Evolutionary conservation across 2,797 vertebrate genomes (phyloP), one percentile per base, ranked within the genome.

Genomic region (Eulemur albifrons): DNA sequence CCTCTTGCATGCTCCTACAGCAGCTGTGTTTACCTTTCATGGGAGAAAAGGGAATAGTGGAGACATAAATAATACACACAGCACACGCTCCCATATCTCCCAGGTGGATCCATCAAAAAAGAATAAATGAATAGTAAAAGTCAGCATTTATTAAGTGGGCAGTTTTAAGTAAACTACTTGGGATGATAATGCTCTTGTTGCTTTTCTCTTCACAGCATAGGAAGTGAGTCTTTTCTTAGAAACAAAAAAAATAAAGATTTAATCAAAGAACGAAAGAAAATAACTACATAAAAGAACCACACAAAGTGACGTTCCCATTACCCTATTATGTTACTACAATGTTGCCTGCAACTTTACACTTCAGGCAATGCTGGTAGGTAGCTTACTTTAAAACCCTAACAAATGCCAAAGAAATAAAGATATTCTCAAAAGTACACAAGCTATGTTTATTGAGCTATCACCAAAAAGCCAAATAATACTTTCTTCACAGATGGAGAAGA

Each of bases 361-460:
- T 72, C 59, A 84, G 59, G 75, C 15, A 94, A 94, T 85, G 30
- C 48, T 70, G 73, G 10, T 18, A 69, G 18, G 54, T 10, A 90
- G 40, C 45, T 93, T 88, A 84, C 45, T 88, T 88, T 91, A 85
- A 94, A 94, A 83, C 14, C 10, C 59, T 70, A 84, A 50, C 32
- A 87, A 94, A 92, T n/a, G 30, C 4, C 57, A 52, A 88, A 83
- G 25, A 85, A 73, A 84, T 54, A 93, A 75, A 90, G 67, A 40
- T 52, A 70, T 79, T 93, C n/a, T 69, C 35, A 93, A 94, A 94
- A 88, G 48, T 61, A 14, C 61, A 91, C 94, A 92, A 43, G 12
- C 54, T 93, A 83, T 50, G 79, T 95, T 92, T 70, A 93, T 27
- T 75, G 35, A 73, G 5, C 50, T 85, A 18, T 45, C 92, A 63